phyloP scores from a whole-genome alignment of 2,888 invertebrate species.

The Apocheima hispidaria region DNA sequence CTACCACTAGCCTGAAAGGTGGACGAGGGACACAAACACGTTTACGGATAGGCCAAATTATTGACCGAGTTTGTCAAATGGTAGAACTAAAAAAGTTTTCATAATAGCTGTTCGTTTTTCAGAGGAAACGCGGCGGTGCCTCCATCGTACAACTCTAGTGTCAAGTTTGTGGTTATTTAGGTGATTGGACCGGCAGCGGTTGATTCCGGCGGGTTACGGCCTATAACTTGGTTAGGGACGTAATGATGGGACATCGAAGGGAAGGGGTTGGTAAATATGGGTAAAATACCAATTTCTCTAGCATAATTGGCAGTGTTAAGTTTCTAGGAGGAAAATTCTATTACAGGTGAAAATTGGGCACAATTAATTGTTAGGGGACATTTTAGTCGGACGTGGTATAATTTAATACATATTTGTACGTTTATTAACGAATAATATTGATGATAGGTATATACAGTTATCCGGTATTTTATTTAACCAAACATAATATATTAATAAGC shows the following conservation, averaged over 20 bases:
- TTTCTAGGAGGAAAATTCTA: neutral
- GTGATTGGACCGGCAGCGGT: constrained; percentile 16
- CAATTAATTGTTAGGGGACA: no score
- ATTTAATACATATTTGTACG: neutral
- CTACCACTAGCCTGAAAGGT: neutral
- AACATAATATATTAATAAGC: no score
- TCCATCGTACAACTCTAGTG: neutral
- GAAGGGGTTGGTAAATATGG: constrained; percentile 5
- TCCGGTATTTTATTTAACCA: no score
- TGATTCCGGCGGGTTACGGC: constrained; percentile 2
- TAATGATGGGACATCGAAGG: constrained; percentile 16
- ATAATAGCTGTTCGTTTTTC: neutral
- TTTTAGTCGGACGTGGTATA: neutral
- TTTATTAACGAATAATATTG: no score
- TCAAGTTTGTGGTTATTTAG: neutral
- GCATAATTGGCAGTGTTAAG: constrained; percentile 6
- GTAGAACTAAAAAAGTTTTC: neutral
- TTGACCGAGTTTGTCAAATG: neutral
- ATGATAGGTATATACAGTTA: no score
- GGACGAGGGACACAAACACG: constrained; percentile 6
- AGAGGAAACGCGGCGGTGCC: neutral
- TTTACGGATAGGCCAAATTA: neutral
- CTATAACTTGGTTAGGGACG: constrained; percentile 12
- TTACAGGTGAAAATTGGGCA: neutral
- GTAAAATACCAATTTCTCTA: constrained; percentile 7